Evolutionary conservation across 2,113 vertebrate genomes (phyloP), one percentile per base, ranked within the genome.

Genomic region (Barbus barbus): DNA sequence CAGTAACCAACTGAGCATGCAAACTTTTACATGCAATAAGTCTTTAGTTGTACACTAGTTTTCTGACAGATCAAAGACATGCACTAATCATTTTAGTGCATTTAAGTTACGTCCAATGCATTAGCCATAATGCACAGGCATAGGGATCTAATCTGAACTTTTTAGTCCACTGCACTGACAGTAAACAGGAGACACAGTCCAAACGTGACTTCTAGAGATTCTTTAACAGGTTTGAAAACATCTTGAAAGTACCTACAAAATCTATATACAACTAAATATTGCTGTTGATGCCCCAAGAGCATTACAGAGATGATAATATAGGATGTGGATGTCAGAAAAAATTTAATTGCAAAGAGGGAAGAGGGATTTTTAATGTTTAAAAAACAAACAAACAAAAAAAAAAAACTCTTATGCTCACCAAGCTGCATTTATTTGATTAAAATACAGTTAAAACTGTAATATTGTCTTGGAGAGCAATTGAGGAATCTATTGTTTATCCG

Each of bases 11-110:
- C 83, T 80, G 69, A 88, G 86, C 81, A 82, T 58, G 7, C 46
- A 85, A 28, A 87, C 16, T 78, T 83, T 67, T 22, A 81, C 85
- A 85, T 83, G 90, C 87, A 88, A 87, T 83, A 83, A 87, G 90
- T 84, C 87, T 88, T 85, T 83, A 65, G 41, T 33, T 9, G 41
- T 33, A n/a, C 16, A 67, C 61, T 31, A 13, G 56, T 5, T 20
- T 24, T 46, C 41, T n/a, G 20, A 33, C 38, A 48, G 14, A 24
- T 33, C 60, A 67, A 67, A 20, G n/a, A 78, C 77, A 78, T 78
- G 77, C 78, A 80, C 58, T 63, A 33, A 53, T 73, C 0, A 46
- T 44, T 73, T 76, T 53, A 80, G 78, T 44, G 41, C 78, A 67
- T 61, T 65, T 67, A 46, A 7, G 48, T 77, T 24, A 26, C 2